phyloP scores from a whole-genome alignment of 2,797 vertebrate species.

The Podargus strigoides region DNA sequence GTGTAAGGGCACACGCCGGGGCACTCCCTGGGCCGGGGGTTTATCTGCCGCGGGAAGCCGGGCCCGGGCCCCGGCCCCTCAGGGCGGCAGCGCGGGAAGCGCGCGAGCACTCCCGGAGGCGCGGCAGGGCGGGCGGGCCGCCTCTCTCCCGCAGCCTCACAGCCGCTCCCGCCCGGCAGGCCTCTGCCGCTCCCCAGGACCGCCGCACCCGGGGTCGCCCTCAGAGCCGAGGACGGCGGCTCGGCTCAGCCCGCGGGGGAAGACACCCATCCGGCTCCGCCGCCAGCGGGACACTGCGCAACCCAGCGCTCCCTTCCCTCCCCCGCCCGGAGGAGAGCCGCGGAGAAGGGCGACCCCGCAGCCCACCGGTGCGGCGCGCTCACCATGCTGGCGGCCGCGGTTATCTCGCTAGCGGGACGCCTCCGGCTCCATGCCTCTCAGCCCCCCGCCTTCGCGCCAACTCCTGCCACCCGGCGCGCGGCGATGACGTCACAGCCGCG shows the following conservation, averaged over 20 bases:
- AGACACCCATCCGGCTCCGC: not conserved
- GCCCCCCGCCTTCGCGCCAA: conserved; percentile 32
- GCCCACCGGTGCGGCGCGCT: not conserved
- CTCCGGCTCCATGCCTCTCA: not conserved
- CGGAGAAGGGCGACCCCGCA: not conserved
- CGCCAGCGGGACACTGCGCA: not conserved
- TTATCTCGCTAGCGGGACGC: not conserved
- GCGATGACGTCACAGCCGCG: not conserved
- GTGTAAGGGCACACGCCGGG: rapidly evolving
- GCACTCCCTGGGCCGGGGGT: rapidly evolving
- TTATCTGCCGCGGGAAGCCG: not conserved
- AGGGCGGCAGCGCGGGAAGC: not conserved
- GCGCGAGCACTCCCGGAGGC: not conserved
- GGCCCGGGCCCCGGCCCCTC: not conserved
- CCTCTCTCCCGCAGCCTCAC: not conserved
- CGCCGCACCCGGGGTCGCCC: too few relatives aligned
- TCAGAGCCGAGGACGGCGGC: too few relatives aligned
- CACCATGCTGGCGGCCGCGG: conserved; percentile 6
- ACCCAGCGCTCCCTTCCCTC: not conserved
- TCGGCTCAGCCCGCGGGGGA: not conserved
- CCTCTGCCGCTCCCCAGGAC: not conserved
- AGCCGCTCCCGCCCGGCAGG: not conserved
- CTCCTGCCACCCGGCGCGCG: not conserved
- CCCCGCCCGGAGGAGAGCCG: too few relatives aligned
- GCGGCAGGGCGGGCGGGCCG: not conserved